Evolutionary conservation across 2,113 vertebrate genomes (phyloP), one percentile per base, ranked within the genome.

Genomic region (Andinoacara biseriatus): DNA sequence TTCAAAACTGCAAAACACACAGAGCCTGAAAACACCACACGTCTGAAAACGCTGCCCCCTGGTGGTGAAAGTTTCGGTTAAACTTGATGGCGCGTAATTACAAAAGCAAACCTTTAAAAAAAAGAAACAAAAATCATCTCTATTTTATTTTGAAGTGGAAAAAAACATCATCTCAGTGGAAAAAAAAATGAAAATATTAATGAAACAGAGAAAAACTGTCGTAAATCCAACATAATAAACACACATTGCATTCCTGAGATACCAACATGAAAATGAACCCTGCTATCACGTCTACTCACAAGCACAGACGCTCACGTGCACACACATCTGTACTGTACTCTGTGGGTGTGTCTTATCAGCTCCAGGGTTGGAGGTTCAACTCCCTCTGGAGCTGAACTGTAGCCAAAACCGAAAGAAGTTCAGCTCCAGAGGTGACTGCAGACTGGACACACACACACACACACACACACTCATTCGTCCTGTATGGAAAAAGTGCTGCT

Each of bases 341-440:
- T 49, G 63, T 29, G 22, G 2, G 0, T 20, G 2, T 20, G 33
- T 33, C 65, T 52, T 46, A 46, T 29, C 35, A 33, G 49, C 59
- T 61, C 22, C 9, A 0, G 75, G 57, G 63, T 78, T 43, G 31
- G 26, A 31, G 65, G 75, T 78, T 72, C 9, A 6, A 72, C 22
- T 84, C 75, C 57, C 75, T 56, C 40, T 52, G 57, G 75, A 74
- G 43, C 22, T 56, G 46, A 78, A 31, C 26, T 8, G 46, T 20
- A n/a, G 2, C 15, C 40, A 22, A 69, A 49, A 49, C 22, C 5
- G 5, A 69, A 17, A 5, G 63, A 3, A 49, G 24, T 29, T 69
- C 10, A 49, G 40, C 24, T 49, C 63, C 22, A 11, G 63, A 29
- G 9, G 40, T 46, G 22, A 4, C 65, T 13, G 65, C 65, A 31